These are phyloP conservation scores for Synergus laeviventris DNA, from an alignment of 2,888 invertebrate genomes.

Conservation along the genomic window DNA sequence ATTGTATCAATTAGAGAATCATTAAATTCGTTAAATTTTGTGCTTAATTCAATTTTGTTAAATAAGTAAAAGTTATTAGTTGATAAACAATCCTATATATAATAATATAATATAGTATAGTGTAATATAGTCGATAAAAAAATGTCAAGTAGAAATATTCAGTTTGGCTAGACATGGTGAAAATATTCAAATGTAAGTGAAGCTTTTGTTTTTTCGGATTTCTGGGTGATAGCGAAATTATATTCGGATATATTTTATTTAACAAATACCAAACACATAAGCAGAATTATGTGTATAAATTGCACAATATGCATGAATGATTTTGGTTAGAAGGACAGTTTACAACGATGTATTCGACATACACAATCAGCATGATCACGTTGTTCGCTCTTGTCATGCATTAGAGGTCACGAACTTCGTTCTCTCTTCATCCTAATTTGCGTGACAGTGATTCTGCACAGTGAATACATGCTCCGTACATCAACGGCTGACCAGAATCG, in stretches of 20 bases:
- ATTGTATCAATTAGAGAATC: neutral
- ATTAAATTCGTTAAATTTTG: no score
- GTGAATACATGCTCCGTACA: slow-evolving; percentile 18
- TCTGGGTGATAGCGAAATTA: neutral
- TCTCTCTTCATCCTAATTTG: slow-evolving; percentile 34
- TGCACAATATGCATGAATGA: slow-evolving; percentile 17
- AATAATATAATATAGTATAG: no score
- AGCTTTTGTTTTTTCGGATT: no score
- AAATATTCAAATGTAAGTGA: no score
- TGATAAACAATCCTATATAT: no score
- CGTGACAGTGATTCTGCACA: slow-evolving; percentile 29
- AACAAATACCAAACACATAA: neutral
- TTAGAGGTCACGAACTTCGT: slow-evolving; percentile 16
- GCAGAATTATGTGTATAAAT: slow-evolving; percentile 11
- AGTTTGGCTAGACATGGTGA: no score
- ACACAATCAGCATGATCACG: slow-evolving; percentile 34
- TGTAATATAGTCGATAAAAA: no score
- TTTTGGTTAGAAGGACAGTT: slow-evolving; percentile 11
- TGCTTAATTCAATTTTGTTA: no score
- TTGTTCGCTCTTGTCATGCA: slow-evolving; percentile 5
- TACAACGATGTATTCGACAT: slow-evolving; percentile 26
- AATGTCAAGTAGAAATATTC: no score
- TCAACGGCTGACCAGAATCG: slow-evolving; percentile 28
- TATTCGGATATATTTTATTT: neutral
- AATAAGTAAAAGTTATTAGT: no score